Base-by-base conservation (phyloP, 1,140 invertebrate species). In the Drosophila micromelanica region DNA sequence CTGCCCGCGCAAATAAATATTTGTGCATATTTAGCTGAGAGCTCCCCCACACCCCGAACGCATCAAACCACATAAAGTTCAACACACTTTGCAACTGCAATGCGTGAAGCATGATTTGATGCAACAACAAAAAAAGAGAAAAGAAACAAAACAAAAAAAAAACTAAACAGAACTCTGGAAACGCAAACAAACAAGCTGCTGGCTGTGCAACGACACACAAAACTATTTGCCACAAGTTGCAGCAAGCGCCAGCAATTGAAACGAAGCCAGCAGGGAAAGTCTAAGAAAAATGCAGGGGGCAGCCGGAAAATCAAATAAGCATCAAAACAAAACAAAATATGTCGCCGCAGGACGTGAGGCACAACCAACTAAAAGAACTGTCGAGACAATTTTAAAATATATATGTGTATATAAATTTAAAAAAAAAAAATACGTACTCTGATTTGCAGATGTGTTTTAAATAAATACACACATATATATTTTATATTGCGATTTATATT, bases 151-250 rank as follows among this genome's bases (percentile, higher is more conserved):
- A 30, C n/a, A 8, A 43, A 69, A 32, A 27, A 8, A 9, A 42
- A 35, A 40, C 23, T n/a, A 62, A 49, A 56, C 45, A 51, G 61
- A 69, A 61, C 42, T 71, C 54, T 42, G 73, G 71, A 57, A 81
- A 78, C 54, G 9, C 32, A 27, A 27, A 76, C 80, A 84, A 84
- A 82, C 80, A 82, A 84, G 80, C 80, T 84, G 76, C 75, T 75
- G 80, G 80, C 80, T 57, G 62, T 64, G 51, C 51, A 46, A 13
- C 42, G 54, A 45, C 13, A 80, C 56, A 68, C 79, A 85, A 86
- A 85, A 80, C 81, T 86, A 85, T 86, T 85, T 81, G 78, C 81
- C 81, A 85, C 81, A 85, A 85, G 77, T 86, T 86, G 81, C 65
- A 78, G 61, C 43, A 65, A 57, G 35, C 32, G 49, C 56, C 60